phyloP scores from a whole-genome alignment of 2,888 invertebrate species.

The Carterocephalus palaemon region DNA sequence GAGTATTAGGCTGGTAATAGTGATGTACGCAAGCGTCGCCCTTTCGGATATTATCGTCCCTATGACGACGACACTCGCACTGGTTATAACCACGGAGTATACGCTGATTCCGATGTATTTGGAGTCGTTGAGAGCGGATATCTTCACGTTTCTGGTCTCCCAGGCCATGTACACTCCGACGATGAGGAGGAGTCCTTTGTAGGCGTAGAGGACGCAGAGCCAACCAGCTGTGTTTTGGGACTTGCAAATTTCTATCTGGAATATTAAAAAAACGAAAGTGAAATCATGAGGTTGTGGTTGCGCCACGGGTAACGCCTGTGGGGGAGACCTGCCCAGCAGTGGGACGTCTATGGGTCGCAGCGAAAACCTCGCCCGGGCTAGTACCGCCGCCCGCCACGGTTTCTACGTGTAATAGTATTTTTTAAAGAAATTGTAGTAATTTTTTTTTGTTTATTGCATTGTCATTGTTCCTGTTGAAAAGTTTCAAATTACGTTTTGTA shows the following conservation, averaged over 20 bases:
- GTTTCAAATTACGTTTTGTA: no score
- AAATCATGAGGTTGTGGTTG: no score
- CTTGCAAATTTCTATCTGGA: constrained; percentile 92
- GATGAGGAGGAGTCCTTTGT: constrained; percentile 91
- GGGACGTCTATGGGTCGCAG: no score
- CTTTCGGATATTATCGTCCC: constrained; percentile 92
- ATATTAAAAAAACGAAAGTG: constrained; percentile 36
- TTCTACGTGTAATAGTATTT: no score
- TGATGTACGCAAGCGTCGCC: constrained; percentile 88
- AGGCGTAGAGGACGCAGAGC: constrained; percentile 93
- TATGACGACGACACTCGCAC: constrained; percentile 90
- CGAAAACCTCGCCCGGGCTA: no score
- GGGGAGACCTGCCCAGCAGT: no score
- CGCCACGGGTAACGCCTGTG: no score
- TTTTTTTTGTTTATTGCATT: no score
- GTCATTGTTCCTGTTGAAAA: no score
- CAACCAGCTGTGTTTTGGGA: constrained; percentile 93
- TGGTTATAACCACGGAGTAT: constrained; percentile 93
- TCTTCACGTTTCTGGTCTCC: constrained; percentile 95
- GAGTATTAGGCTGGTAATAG: constrained; percentile 89
- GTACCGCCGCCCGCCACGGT: no score
- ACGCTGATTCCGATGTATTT: constrained; percentile 96
- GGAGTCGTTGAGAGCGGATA: constrained; percentile 94
- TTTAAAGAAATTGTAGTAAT: no score
- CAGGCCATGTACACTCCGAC: constrained; percentile 97